Conservation (phyloP, 2,113 vertebrate genomes). For the Centropus bengalensis region DNA sequence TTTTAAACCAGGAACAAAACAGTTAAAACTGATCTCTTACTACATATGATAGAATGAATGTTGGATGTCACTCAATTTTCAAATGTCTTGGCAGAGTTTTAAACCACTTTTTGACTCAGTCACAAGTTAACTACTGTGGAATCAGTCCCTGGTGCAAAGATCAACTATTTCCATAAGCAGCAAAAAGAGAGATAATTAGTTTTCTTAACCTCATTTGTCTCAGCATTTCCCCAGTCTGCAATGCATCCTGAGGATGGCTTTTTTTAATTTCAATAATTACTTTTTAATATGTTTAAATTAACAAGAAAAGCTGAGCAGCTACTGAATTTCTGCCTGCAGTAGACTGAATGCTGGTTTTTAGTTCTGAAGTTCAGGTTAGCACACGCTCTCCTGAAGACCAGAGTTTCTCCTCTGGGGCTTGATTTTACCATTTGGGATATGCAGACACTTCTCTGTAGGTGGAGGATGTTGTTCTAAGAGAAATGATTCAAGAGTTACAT, state of each 20-base stretch:
- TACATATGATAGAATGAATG: background rate
- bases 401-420: background rate
- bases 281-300: background rate
- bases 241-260: background rate
- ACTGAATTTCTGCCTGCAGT: background rate
- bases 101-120: background rate
- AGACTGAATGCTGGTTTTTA: background rate
- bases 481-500: background rate
- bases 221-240: background rate
- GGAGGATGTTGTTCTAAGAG: background rate
- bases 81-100: background rate
- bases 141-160: background rate
- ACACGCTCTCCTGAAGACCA: background rate
- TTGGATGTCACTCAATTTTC: background rate
- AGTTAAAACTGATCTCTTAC: background rate
- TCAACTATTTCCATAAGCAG: background rate
- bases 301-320: background rate
- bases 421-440: background rate
- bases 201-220: conserved; percentile 10
- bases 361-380: background rate
- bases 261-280: background rate
- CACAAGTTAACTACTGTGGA: background rate
- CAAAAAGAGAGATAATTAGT: background rate
- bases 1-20: background rate
- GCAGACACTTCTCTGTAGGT: background rate